Conservation (phyloP, 2,797 vertebrate genomes). For the Pachyuromys duprasi region DNA sequence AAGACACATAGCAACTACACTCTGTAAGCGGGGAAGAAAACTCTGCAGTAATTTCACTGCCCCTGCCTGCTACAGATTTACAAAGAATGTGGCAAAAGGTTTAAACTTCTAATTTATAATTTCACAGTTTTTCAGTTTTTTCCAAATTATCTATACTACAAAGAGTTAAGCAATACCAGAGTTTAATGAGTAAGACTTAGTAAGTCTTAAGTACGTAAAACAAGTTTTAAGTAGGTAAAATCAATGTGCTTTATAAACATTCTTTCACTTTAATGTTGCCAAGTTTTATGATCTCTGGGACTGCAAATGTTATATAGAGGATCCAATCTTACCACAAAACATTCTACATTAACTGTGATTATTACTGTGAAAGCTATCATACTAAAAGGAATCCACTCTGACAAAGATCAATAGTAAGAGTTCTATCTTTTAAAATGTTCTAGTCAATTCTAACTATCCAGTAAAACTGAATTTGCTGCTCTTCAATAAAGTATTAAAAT, state of each 20-base stretch:
- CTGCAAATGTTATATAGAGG: slow-evolving; percentile 1
- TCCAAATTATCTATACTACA: not conserved
- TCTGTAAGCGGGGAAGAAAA: slow-evolving; percentile 3
- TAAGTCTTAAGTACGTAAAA: not conserved
- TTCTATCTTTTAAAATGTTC: slow-evolving; percentile 10
- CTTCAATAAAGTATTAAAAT: slow-evolving; percentile 7
- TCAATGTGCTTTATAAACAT: not conserved
- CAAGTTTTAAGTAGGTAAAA: not conserved
- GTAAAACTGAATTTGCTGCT: slow-evolving; percentile 30
- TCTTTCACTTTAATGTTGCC: not conserved
- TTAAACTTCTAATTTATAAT: slow-evolving; percentile 8
- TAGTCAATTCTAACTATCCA: slow-evolving; percentile 14
- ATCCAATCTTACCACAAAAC: not conserved
- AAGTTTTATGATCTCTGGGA: not conserved
- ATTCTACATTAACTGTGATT: not conserved
- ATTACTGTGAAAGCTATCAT: not conserved
- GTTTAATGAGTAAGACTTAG: slow-evolving; percentile 40
- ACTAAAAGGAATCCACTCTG: not conserved
- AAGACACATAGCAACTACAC: slow-evolving; percentile 21
- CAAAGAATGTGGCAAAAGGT: slow-evolving; percentile 19
- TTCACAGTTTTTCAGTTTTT: slow-evolving; percentile 5
- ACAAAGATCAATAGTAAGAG: not conserved
- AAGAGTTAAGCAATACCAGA: slow-evolving; percentile 23
- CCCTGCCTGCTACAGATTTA: not conserved
- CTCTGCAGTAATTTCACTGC: not conserved